Evolutionary conservation across 2,888 invertebrate genomes (phyloP).

Genomic region (Leptura quadrifasciata): DNA sequence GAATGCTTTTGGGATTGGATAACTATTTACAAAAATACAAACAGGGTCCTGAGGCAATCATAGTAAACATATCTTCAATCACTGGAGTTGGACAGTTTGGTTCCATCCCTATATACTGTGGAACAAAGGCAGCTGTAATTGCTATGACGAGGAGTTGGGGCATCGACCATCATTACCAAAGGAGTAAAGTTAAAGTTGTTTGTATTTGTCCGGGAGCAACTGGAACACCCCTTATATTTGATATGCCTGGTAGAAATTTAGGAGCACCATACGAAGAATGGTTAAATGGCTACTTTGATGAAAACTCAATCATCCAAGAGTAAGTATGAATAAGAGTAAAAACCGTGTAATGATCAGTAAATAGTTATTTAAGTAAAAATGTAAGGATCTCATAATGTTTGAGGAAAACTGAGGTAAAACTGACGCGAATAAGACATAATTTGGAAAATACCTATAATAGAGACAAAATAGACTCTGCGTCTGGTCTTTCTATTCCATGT

Average conservation of each 20-base stretch:
- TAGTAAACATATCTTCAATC: conserved; percentile 54
- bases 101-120: conserved; percentile 50
- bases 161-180: conserved; percentile 62
- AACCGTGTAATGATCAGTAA: too few relatives aligned
- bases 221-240: conserved; percentile 68
- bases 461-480: too few relatives aligned
- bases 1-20: conserved; percentile 54
- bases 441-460: too few relatives aligned
- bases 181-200: conserved; percentile 74
- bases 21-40: conserved; percentile 52
- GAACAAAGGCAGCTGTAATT: conserved; percentile 52
- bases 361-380: too few relatives aligned
- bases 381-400: too few relatives aligned
- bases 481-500: too few relatives aligned
- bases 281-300: too few relatives aligned
- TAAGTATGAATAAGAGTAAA: too few relatives aligned
- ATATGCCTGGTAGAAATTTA: conserved; percentile 45
- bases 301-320: too few relatives aligned
- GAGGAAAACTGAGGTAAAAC: too few relatives aligned
- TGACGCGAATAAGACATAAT: too few relatives aligned
- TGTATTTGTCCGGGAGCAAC: conserved; percentile 76
- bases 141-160: conserved; percentile 55
- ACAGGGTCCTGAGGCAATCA: conserved; percentile 53
- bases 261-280: conserved; percentile 38
- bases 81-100: conserved; percentile 37